phyloP scores from a whole-genome alignment of 2,888 invertebrate genomes.

The Rhynchonema sp. region DNA sequence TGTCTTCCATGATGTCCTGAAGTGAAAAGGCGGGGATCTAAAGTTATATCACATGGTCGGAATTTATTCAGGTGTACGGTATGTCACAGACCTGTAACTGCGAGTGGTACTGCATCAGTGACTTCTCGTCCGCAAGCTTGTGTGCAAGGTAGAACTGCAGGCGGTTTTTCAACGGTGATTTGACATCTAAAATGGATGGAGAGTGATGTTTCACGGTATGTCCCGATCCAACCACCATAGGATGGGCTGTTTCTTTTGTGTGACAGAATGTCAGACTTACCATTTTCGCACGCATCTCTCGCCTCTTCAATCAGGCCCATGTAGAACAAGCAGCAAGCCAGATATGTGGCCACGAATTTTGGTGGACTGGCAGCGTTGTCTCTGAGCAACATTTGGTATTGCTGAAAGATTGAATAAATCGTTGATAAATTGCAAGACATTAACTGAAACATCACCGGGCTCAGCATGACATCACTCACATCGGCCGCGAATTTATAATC shows the following conservation, averaged over 20 bases:
- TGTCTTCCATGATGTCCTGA: conserved; percentile 70
- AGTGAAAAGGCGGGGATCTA: too few relatives aligned
- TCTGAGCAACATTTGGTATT: conserved; percentile 33
- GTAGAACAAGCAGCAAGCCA: conserved; percentile 86
- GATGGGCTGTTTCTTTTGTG: too few relatives aligned
- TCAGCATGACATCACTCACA: too few relatives aligned
- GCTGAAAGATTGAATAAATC: conserved; percentile 17
- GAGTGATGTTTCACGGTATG: too few relatives aligned
- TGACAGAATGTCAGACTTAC: too few relatives aligned
- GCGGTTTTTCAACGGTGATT: conserved; percentile 51
- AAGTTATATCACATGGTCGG: too few relatives aligned
- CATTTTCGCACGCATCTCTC: conserved; percentile 40
- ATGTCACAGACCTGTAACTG: too few relatives aligned
- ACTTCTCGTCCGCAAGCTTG: conserved; percentile 68
- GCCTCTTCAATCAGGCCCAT: conserved; percentile 59
- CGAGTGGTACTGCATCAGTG: conserved; percentile 61
- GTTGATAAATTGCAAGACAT: too few relatives aligned
- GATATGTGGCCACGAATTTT: conserved; percentile 48
- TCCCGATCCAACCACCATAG: too few relatives aligned
- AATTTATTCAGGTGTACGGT: too few relatives aligned
- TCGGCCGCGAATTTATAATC: conserved; percentile 65
- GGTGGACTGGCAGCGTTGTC: conserved; percentile 34
- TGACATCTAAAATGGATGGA: too few relatives aligned
- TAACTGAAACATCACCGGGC: too few relatives aligned
- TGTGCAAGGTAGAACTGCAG: conserved; percentile 78